A percentile compares a stretch with the other conserved stretches of the same genome.
Conservation (phyloP, 2,888 invertebrate genomes). For the Mythimna lalbum region DNA sequence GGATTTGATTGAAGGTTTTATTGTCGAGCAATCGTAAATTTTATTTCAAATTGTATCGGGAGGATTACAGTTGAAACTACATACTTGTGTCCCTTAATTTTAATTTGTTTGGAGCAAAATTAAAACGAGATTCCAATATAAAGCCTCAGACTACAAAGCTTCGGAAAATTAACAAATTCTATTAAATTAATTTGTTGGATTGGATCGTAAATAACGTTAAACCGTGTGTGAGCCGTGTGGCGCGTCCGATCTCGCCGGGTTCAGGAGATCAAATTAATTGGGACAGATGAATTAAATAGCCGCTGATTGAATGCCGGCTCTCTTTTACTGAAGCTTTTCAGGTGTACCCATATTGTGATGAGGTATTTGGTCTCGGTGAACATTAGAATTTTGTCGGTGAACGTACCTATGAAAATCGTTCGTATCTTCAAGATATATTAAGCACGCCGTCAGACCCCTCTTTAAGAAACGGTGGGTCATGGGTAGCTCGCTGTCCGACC, state of each 20-base stretch:
- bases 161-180: constrained; percentile 25
- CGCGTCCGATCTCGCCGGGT: constrained; percentile 20
- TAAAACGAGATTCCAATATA: not conserved
- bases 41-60: constrained; percentile 10
- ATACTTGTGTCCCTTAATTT: constrained; percentile 8
- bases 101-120: not conserved
- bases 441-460: too few species aligned
- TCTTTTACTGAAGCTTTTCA: constrained; percentile 6
- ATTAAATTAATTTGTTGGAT: constrained; percentile 38
- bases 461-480: too few species aligned
- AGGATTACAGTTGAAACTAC: constrained; percentile 11
- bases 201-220: constrained; percentile 39
- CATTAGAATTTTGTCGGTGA: not conserved
- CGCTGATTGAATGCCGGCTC: constrained; percentile 34
- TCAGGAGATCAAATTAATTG: constrained; percentile 45
- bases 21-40: constrained; percentile 25
- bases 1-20: constrained; percentile 19
- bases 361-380: not conserved
- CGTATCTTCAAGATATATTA: too few species aligned
- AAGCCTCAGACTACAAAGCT: constrained; percentile 3
- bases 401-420: too few species aligned
- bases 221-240: constrained; percentile 19
- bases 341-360: not conserved
- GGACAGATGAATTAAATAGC: constrained; percentile 40
- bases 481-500: too few species aligned